Percentiles rank a stretch among this genome's conserved stretches.
phyloP scores from a whole-genome alignment of 30 jellyfish, hydroid and myxozoan genomes.

The Aurelia sp. region DNA sequence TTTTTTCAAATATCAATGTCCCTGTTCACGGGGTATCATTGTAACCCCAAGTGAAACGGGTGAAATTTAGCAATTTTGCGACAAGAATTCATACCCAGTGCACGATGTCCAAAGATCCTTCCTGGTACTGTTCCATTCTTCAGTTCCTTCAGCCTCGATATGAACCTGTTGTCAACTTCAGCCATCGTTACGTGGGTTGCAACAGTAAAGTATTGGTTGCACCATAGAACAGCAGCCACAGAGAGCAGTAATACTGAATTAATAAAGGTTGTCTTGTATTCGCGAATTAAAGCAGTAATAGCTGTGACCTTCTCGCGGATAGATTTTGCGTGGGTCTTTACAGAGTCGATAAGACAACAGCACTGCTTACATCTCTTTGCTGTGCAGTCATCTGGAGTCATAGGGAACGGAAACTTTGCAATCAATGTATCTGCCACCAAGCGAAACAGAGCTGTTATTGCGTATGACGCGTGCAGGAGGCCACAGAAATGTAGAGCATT shows the following conservation, averaged over 20 bases:
- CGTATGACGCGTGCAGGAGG: constrained; percentile 68
- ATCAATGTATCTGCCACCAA: not conserved
- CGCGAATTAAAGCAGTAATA: not conserved
- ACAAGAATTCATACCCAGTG: constrained; percentile 49
- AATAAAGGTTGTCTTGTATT: not conserved
- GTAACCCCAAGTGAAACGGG: no score
- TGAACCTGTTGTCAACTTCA: constrained; percentile 50
- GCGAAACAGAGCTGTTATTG: constrained; percentile 13
- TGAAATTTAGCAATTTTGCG: no score
- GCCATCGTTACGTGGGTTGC: constrained; percentile 53
- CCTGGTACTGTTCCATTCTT: constrained; percentile 51
- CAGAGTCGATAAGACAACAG: not conserved
- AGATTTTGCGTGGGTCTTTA: not conserved
- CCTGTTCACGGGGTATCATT: no score
- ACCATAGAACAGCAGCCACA: constrained; percentile 26
- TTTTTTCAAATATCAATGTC: no score
- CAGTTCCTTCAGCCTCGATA: constrained; percentile 16
- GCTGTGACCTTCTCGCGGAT: not conserved
- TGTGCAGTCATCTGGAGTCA: not conserved
- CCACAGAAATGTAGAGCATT: constrained; percentile 88
- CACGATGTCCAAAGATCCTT: constrained; percentile 75
- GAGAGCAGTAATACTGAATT: constrained; percentile 4
- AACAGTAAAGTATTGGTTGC: constrained; percentile 25
- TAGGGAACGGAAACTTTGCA: not conserved
- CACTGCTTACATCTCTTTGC: not conserved